Conservation (phyloP, 2,888 invertebrate species). For the Andrena trimmerana region DNA sequence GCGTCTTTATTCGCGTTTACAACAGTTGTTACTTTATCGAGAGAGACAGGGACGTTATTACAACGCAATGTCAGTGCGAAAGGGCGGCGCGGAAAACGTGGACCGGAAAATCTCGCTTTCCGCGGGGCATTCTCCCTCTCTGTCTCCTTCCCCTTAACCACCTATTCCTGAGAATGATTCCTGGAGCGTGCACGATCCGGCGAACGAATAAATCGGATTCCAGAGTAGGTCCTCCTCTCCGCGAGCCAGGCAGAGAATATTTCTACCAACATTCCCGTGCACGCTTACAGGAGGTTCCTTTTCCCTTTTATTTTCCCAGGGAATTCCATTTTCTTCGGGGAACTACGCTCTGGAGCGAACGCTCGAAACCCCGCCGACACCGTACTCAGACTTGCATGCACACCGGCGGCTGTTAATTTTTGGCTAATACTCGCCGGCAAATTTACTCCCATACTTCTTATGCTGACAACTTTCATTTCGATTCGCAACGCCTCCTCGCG, state of each 20-base stretch:
- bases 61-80: constrained; percentile 6
- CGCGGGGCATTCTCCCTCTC: constrained; percentile 2
- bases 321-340: constrained; percentile 57
- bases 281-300: constrained; percentile 31
- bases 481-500: not conserved
- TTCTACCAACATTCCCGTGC: constrained; percentile 7
- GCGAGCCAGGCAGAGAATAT: constrained; percentile 34
- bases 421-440: not conserved
- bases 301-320: constrained; percentile 20
- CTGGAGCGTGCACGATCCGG: constrained; percentile 54
- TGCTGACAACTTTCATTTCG: not conserved
- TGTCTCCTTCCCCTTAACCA: constrained; percentile 37
- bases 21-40: constrained; percentile 44
- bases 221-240: constrained; percentile 38
- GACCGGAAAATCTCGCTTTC: constrained; percentile 57
- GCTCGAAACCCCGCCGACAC: not conserved
- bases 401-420: constrained; percentile 8
- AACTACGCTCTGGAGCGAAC: constrained; percentile 1
- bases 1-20: constrained; percentile 29
- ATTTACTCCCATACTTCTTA: not conserved
- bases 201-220: constrained; percentile 67
- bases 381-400: not conserved
- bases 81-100: constrained; percentile 38
- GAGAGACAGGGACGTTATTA: constrained; percentile 21
- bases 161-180: constrained; percentile 60